A percentile compares a stretch with the other conserved stretches of the same genome.
Evolutionary conservation across 2,888 invertebrate species (phyloP).

Genomic region (Sphecodes monilicornis): DNA sequence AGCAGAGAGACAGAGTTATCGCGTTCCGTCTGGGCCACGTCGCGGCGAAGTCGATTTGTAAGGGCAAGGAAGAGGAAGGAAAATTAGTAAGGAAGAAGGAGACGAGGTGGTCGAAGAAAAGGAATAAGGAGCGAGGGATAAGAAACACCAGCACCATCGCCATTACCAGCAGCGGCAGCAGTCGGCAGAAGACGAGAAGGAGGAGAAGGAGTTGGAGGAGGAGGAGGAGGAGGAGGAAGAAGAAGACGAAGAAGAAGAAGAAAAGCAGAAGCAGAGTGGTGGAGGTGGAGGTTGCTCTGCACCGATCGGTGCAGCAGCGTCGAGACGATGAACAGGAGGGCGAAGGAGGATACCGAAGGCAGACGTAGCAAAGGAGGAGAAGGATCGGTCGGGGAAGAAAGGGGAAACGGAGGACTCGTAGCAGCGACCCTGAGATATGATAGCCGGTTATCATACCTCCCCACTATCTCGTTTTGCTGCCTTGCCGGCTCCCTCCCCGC

Average conservation of each 20-base stretch:
- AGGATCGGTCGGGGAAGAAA: constrained; percentile 54
- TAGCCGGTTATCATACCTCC: constrained; percentile 80
- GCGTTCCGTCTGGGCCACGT: constrained; percentile 71
- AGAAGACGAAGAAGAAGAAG: constrained; percentile 35
- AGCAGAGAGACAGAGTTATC: constrained; percentile 68
- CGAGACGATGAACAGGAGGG: constrained; percentile 39
- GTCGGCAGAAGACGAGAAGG: constrained; percentile 22
- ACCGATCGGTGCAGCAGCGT: constrained; percentile 57
- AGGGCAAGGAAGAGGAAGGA: constrained; percentile 45
- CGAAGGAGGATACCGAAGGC: constrained; percentile 45
- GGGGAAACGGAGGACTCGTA: constrained; percentile 68
- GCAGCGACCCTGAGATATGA: constrained; percentile 80
- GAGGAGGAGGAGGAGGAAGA: neutral
- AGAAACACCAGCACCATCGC: neutral
- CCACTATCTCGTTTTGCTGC: constrained; percentile 64
- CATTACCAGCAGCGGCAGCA: neutral
- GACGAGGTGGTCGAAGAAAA: constrained; percentile 24
- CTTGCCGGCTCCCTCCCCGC: constrained; percentile 45
- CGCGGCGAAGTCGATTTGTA: constrained; percentile 64
- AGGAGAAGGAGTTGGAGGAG: constrained; percentile 20
- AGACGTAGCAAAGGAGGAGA: constrained; percentile 44
- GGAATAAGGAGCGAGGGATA: constrained; percentile 19
- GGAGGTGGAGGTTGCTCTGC: constrained; percentile 65
- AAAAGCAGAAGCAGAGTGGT: constrained; percentile 51
- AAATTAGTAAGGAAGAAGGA: constrained; percentile 26